Evolutionary conservation across 2,113 vertebrate species (phyloP).

Genomic region (Xiphorhynchus elegans): DNA sequence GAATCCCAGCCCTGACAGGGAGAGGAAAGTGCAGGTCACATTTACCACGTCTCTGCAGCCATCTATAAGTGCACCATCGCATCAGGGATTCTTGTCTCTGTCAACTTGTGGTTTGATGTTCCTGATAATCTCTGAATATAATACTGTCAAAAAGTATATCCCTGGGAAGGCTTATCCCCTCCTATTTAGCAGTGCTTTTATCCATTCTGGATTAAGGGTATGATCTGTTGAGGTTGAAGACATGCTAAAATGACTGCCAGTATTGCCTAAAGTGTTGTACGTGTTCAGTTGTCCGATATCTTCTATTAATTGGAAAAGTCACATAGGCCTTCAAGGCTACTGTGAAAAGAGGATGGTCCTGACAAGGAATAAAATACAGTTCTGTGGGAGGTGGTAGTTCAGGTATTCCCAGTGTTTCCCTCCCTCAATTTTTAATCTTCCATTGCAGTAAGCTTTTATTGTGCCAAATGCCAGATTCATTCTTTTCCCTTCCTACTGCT

Average conservation of each 20-base stretch:
- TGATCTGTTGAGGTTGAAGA: background rate
- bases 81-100: background rate
- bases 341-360: background rate
- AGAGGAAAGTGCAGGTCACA: background rate
- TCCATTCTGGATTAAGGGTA: background rate
- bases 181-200: background rate
- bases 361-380: background rate
- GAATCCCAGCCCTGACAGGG: background rate
- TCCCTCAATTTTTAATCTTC: background rate
- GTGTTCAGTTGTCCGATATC: background rate
- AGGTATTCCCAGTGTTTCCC: background rate
- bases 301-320: background rate
- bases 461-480: accelerated
- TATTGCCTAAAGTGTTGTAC: background rate
- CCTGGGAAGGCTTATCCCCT: background rate
- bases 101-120: background rate
- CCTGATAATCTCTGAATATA: background rate
- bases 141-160: background rate
- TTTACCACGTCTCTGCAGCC: background rate
- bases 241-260: background rate
- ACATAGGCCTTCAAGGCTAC: background rate
- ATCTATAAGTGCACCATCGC: background rate
- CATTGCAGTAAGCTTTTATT: background rate
- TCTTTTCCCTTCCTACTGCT: background rate
- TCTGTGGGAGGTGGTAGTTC: background rate